Conservation (phyloP, 2,797 vertebrate species). For the Sebastes minor region DNA sequence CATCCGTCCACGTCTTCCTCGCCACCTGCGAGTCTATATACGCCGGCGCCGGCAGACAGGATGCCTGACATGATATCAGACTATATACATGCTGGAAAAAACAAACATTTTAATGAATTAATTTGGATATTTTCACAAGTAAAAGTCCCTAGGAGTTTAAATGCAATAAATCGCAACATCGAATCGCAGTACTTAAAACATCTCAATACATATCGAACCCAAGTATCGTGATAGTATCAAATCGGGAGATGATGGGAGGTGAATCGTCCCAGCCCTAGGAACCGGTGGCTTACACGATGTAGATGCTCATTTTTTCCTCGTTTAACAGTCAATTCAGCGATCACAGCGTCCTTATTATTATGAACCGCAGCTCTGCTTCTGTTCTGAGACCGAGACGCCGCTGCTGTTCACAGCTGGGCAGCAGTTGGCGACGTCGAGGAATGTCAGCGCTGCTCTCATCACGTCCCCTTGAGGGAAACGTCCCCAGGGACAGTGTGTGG, state of each 20-base stretch:
- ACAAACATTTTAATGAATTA: accelerated
- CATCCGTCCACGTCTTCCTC: no score
- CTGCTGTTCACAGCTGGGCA: slow-evolving; percentile 11
- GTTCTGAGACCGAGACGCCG: not conserved
- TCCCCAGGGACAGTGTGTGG: not conserved
- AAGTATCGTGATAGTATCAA: accelerated
- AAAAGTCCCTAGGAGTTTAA: no score
- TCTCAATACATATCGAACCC: no score
- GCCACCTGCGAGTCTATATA: no score
- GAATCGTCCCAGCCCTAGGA: no score
- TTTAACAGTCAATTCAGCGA: slow-evolving; percentile 26
- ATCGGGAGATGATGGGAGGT: no score
- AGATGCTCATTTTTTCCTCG: not conserved
- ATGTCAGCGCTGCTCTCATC: not conserved
- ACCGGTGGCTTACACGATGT: not conserved
- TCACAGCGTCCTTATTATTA: slow-evolving; percentile 75
- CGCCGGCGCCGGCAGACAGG: no score
- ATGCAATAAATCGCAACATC: no score
- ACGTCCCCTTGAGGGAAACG: not conserved
- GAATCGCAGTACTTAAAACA: accelerated
- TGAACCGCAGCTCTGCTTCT: slow-evolving; percentile 3
- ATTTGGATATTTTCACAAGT: no score
- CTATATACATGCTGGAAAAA: no score
- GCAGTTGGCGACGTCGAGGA: not conserved
- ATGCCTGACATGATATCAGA: no score